Evolutionary conservation across 2,113 vertebrate species (phyloP), one percentile per base, ranked within the genome.

Genomic region (Alaudala cheleensis): DNA sequence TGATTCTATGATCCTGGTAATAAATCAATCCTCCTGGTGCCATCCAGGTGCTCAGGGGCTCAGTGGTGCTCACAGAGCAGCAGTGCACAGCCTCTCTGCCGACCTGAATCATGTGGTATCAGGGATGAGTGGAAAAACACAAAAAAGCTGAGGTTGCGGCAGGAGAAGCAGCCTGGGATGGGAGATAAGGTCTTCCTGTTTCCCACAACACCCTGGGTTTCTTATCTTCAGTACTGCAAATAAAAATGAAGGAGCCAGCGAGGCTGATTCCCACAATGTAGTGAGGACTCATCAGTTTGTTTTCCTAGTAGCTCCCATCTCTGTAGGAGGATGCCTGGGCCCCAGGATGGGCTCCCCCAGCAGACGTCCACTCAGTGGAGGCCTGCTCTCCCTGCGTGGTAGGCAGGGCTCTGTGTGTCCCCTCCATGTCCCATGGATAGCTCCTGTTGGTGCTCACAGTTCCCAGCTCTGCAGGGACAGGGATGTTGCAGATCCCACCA

Each of bases 181-280:
- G 45, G 39, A 95, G 89, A 96, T 92, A 95, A 95, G 53, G 66
- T 85, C 84, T 97, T 97, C 89, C 93, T 87, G 70, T 72, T 97
- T 92, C 89, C 89, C 93, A 92, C 87, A 96, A 60, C 50, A 61
- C 81, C 74, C 84, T 80, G 58, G 28, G 45, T 51, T 86, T 87
- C 88, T 95, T 96, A 92, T 96, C 91, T 92, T 45, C 84, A 76
- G 3, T 12, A 25, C 89, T 69, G 77, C 84, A 65, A 79, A 73
- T 78, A 66, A 80, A 91, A 90, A 33, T 1, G 25, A 81, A 2
- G 6, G 69, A 89, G 80, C 42, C 47, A 26, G 60, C 1, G 1
- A 71, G 49, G 73, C 91, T 9, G 57, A 84, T 93, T 96, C 81
- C 84, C 89, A 79, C 89, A 50, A 21, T 8, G 17, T 11, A 31